A percentile compares a stretch with the other conserved stretches of the same genome.
These are phyloP conservation scores for Acrossocheilus fasciatus DNA, from an alignment of 2,797 vertebrate genomes.

Conservation along the genomic window DNA sequence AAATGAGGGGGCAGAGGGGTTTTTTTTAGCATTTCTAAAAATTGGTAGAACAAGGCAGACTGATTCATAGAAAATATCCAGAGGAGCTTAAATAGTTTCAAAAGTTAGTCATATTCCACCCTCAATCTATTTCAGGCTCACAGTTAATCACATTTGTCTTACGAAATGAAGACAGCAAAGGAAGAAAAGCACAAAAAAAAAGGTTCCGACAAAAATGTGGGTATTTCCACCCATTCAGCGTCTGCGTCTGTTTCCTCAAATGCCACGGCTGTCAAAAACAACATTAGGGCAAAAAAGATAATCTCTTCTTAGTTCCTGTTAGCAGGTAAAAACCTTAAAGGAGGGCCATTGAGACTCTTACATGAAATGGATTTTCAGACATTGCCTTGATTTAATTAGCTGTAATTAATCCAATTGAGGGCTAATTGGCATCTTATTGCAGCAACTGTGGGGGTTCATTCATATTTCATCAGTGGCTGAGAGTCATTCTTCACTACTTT, in stretches of 20 bases:
- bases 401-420: conserved; percentile 66
- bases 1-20: not conserved
- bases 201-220: conserved; percentile 11
- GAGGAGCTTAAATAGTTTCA: not conserved
- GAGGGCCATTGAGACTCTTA: not conserved
- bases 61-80: conserved; percentile 28
- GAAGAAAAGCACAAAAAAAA: conserved; percentile 36
- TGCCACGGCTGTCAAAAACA: conserved; percentile 30
- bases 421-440: conserved; percentile 65
- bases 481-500: conserved; percentile 28
- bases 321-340: conserved; percentile 11
- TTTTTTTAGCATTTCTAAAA: conserved; percentile 29
- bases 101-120: conserved; percentile 45
- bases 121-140: conserved; percentile 18
- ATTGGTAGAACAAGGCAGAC: not conserved
- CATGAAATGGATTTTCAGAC: not conserved
- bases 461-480: conserved; percentile 75
- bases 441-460: conserved; percentile 65
- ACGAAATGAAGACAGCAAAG: conserved; percentile 33
- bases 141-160: conserved; percentile 42
- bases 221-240: conserved; percentile 55
- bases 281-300: conserved; percentile 10
- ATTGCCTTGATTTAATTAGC: conserved; percentile 65
- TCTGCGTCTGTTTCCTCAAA: conserved; percentile 41
- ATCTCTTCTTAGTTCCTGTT: conserved; percentile 13